Evolutionary conservation across 2,797 vertebrate species (phyloP), one percentile per base, ranked within the genome.

Genomic region (Sarcoramphus papa): DNA sequence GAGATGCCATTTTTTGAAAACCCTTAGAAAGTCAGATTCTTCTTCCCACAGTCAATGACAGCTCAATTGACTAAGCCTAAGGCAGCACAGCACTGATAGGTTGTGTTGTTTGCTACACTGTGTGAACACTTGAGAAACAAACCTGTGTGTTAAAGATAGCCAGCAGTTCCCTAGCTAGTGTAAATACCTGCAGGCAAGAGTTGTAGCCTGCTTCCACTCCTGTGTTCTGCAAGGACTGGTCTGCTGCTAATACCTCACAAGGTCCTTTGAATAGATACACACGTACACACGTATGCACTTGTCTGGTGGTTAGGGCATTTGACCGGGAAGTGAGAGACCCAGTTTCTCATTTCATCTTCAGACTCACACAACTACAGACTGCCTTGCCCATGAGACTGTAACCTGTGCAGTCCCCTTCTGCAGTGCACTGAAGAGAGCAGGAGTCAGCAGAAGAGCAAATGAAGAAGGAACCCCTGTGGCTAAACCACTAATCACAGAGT

Each of bases 201-300:
- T 33, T 60, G 48, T 27, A 79, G 9, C n/a, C 25, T 41, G 20
- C 28, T 78, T 59, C 45, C 59, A 25, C 37, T 30, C 27, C 73
- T n/a, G 23, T 45, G 21, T 12, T 85, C 47, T 57, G 9, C 57
- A 65, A 53, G 59, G 33, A n/a, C 24, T 19, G 13, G 6, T 57
- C 51, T 47, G 37, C 37, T 72, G 59, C 20, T 77, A 14, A 43
- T 19, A n/a, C 5, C 45, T 59, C n/a, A n/a, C 28, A 18, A 21
- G 33, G 8, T 72, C 5, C 25, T 47, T 65, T 23, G 12, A 59
- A 43, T 2, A 78, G 9, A 22, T 14, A 35, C 2, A 2, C 13
- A 12, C 1, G 0, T 31, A 22, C 7, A 40, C 0, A 0, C 23
- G 7, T 13, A 25, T 25, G 9, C 8, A 4, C 51, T n/a, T 25